Percentiles rank a stretch among this genome's conserved stretches.
phyloP scores from a whole-genome alignment of 1,140 invertebrate species.

The Drosophila tsacasi region DNA sequence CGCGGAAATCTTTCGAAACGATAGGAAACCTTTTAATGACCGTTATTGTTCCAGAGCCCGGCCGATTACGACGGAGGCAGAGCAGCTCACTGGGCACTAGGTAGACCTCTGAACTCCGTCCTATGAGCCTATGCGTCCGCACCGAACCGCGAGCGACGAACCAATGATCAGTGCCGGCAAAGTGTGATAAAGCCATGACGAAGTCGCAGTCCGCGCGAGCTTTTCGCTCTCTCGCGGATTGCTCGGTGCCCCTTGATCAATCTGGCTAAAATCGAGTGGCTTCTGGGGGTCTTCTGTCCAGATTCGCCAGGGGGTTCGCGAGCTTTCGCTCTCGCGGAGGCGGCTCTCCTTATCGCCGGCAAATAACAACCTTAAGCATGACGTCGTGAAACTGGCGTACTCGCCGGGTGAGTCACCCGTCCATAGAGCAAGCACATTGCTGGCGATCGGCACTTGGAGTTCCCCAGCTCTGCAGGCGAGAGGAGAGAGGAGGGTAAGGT shows the following conservation, averaged over 20 bases:
- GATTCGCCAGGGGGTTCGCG: conserved; percentile 24
- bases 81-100: background rate
- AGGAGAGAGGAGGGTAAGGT: conserved; percentile 46
- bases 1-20: conserved; percentile 48
- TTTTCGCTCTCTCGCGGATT: conserved; percentile 19
- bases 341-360: conserved; percentile 13
- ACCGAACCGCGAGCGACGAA: conserved; percentile 54
- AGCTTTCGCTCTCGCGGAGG: conserved; percentile 41
- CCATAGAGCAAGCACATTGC: conserved; percentile 28
- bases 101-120: conserved; percentile 12
- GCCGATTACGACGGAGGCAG: conserved; percentile 24
- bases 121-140: conserved; percentile 38
- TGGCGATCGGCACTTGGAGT: conserved; percentile 44
- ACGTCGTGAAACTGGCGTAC: conserved; percentile 48
- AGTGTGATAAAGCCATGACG: conserved; percentile 67
- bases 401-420: conserved; percentile 49
- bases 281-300: background rate
- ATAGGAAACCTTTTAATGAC: conserved; percentile 53
- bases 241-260: conserved; percentile 25
- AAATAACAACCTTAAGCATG: conserved; percentile 61
- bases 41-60: conserved; percentile 21
- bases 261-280: conserved; percentile 1
- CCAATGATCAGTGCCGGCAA: conserved; percentile 63
- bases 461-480: conserved; percentile 48
- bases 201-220: conserved; percentile 42